Evolutionary conservation across 2,888 invertebrate genomes (phyloP).

Genomic region (Zeuzera pyrina): DNA sequence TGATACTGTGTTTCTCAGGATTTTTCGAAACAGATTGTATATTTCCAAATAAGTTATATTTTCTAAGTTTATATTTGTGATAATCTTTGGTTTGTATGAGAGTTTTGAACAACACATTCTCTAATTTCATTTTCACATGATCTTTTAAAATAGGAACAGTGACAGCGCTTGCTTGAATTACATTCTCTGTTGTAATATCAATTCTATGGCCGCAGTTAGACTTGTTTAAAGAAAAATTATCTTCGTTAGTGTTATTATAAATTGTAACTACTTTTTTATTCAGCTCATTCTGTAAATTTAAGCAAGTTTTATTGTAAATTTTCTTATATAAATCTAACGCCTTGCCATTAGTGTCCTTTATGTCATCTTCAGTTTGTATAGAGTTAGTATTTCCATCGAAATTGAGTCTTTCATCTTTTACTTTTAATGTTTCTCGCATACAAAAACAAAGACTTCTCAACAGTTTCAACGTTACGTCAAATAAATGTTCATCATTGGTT

Average conservation of each 20-base stretch:
- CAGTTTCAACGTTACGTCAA: conserved; percentile 43
- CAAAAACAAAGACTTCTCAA: conserved; percentile 49
- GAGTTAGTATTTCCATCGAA: conserved; percentile 21
- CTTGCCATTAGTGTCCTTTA: conserved; percentile 11
- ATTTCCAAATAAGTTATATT: conserved; percentile 32
- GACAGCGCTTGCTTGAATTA: conserved; percentile 2
- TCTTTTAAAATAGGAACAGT: conserved; percentile 3
- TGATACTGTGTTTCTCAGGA: conserved; percentile 25
- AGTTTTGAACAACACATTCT: conserved; percentile 31
- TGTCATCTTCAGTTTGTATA: conserved; percentile 17
- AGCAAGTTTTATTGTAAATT: conserved; percentile 48
- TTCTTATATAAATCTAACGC: conserved; percentile 37
- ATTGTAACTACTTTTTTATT: conserved; percentile 12
- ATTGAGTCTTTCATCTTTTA: conserved; percentile 23
- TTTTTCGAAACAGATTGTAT: conserved; percentile 12
- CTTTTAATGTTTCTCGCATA: conserved; percentile 37
- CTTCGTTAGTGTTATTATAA: conserved; percentile 5
- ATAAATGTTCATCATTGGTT: conserved; percentile 37
- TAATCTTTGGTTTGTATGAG: conserved; percentile 32
- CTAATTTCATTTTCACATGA: conserved; percentile 14
- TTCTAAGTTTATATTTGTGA: conserved; percentile 40
- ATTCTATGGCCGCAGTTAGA: conserved; percentile 18
- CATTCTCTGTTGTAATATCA: conserved; percentile 11
- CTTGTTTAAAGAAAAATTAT: conserved; percentile 15
- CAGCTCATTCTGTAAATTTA: conserved; percentile 31